Percentiles rank a stretch among this genome's conserved stretches.
Conservation (phyloP, 1,140 invertebrate species). For the Drosophila mauritiana region DNA sequence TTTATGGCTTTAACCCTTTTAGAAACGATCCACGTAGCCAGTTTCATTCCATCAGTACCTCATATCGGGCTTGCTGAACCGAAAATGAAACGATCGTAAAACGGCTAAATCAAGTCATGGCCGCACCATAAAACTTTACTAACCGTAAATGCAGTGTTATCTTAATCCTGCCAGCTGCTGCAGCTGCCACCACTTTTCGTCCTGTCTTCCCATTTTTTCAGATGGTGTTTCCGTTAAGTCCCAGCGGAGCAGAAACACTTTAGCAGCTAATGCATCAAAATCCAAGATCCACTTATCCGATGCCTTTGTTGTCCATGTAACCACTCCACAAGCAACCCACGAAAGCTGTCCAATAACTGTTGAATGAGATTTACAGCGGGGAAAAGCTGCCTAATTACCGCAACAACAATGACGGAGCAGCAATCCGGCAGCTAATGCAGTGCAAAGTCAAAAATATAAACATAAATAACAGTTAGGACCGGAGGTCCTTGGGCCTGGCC, state of each 20-base stretch:
- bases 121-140: constrained; percentile 53
- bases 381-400: constrained; percentile 75
- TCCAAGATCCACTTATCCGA: constrained; percentile 39
- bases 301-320: constrained; percentile 31
- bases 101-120: constrained; percentile 48
- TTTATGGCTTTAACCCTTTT: constrained; percentile 14
- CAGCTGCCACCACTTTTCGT: neutral
- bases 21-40: constrained; percentile 17
- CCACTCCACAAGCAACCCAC: constrained; percentile 1
- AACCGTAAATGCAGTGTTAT: constrained; percentile 59
- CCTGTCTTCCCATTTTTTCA: neutral
- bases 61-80: constrained; percentile 28
- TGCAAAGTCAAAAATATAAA: constrained; percentile 78
- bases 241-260: constrained; percentile 23
- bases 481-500: constrained; percentile 15
- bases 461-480: constrained; percentile 77
- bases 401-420: constrained; percentile 54
- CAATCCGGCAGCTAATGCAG: constrained; percentile 65
- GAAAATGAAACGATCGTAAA: constrained; percentile 45
- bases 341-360: constrained; percentile 56
- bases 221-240: constrained; percentile 11
- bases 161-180: constrained; percentile 45
- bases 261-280: constrained; percentile 65
- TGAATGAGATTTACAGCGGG: constrained; percentile 55
- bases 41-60: constrained; percentile 44